Conservation (phyloP, 2,113 vertebrate genomes). For the Beaufortia kweichowensis region DNA sequence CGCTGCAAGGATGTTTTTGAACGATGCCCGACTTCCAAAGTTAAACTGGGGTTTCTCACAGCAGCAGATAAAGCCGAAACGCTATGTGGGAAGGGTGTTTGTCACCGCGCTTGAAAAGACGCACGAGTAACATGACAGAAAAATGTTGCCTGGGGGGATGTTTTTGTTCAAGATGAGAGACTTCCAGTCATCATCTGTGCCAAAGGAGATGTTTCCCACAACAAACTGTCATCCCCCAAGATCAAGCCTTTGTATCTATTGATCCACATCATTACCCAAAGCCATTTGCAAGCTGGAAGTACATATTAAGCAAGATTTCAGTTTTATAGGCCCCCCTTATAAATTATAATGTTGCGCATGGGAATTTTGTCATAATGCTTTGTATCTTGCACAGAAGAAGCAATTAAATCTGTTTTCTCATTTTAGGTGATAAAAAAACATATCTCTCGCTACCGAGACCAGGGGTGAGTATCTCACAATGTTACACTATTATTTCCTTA, state of each 20-base stretch:
- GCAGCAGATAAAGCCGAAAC: background rate
- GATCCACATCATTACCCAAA: constrained; percentile 7
- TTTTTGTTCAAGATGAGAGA: constrained; percentile 34
- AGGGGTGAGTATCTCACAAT: constrained; percentile 80
- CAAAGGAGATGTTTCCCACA: background rate
- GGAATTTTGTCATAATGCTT: background rate
- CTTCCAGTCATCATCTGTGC: constrained; percentile 21
- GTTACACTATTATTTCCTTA: constrained; percentile 18
- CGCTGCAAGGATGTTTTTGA: constrained; percentile 2
- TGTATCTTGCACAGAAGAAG: background rate
- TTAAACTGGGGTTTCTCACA: constrained; percentile 13
- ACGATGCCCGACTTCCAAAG: background rate
- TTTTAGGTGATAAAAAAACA: constrained; percentile 90
- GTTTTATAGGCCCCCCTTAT: background rate
- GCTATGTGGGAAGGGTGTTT: constrained; percentile 11
- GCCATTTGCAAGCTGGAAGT: background rate
- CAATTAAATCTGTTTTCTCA: constrained; percentile 37
- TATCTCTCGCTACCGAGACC: constrained; percentile 94
- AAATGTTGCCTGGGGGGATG: background rate
- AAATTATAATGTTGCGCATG: background rate
- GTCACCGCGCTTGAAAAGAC: constrained; percentile 5
- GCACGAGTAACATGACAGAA: constrained; percentile 30
- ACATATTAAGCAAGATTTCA: background rate
- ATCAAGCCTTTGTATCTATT: constrained; percentile 22
- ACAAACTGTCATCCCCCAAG: constrained; percentile 15